phyloP scores from a whole-genome alignment of 2,113 vertebrate species.

The Arizona elegans region DNA sequence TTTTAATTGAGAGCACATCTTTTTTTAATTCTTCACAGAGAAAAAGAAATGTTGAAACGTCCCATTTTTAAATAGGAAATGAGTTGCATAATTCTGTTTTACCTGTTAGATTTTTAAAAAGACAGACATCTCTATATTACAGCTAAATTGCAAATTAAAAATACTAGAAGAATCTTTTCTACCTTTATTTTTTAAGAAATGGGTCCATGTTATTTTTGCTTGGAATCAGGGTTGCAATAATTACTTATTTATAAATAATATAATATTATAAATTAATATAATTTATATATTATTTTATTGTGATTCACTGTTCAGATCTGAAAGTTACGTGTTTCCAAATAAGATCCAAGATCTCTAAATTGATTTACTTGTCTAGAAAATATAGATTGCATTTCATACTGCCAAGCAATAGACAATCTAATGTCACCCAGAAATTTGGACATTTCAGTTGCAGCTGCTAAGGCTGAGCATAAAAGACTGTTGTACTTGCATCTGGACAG shows the following conservation, averaged over 20 bases:
- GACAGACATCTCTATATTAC: neutral
- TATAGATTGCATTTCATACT: neutral
- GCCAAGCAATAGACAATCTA: neutral
- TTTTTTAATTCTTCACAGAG: neutral
- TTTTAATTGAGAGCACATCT: neutral
- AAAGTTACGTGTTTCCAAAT: neutral
- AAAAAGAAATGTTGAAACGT: neutral
- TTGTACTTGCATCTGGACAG: neutral
- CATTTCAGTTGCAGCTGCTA: neutral
- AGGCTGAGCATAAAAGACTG: neutral
- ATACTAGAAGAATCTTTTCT: neutral
- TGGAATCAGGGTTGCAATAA: neutral
- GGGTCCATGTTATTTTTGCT: neutral
- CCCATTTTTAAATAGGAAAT: neutral
- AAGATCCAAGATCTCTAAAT: neutral
- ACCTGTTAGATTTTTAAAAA: neutral
- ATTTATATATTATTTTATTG: neutral
- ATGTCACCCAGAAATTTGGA: neutral
- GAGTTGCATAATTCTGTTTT: neutral
- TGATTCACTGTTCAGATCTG: neutral
- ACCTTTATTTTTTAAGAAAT: neutral
- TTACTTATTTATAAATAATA: neutral
- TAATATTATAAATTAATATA: no score
- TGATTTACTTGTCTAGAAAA: neutral
- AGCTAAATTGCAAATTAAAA: neutral